phyloP scores from a whole-genome alignment of 1,140 invertebrate species.

The Venturia canescens region DNA sequence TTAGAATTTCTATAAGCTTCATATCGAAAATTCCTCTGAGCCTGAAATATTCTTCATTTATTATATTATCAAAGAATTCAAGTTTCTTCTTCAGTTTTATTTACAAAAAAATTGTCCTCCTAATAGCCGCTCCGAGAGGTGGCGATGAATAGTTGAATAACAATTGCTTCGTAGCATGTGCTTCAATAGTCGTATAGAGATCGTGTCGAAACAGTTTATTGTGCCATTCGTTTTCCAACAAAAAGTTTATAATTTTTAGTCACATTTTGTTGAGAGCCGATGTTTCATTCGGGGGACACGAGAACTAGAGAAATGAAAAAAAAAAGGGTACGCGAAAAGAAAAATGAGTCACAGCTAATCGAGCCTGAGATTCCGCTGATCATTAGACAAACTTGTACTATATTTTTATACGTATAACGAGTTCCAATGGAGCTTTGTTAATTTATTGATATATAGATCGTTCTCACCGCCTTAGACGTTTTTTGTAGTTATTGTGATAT shows the following conservation, averaged over 20 bases:
- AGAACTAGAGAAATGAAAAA: background rate
- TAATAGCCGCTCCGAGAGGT: too few relatives aligned
- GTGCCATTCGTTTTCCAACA: constrained; percentile 15
- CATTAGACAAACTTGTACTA: constrained; percentile 28
- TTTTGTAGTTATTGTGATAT: constrained; percentile 25
- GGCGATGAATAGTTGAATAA: too few relatives aligned
- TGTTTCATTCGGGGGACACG: background rate
- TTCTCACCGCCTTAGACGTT: constrained; percentile 30
- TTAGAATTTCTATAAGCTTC: too few relatives aligned
- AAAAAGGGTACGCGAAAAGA: too few relatives aligned
- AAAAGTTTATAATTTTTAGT: background rate
- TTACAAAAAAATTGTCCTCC: too few relatives aligned
- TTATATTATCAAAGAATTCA: too few relatives aligned
- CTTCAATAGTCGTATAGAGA: constrained; percentile 7
- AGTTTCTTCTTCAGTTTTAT: too few relatives aligned
- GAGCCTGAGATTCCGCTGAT: constrained; percentile 13
- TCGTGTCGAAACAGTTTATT: background rate
- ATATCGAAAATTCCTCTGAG: too few relatives aligned
- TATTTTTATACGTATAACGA: constrained; percentile 40
- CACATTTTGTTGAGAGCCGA: background rate
- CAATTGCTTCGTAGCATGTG: constrained; percentile 13
- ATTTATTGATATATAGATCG: constrained; percentile 37
- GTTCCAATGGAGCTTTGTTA: constrained; percentile 22
- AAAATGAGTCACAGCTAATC: background rate
- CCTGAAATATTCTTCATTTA: too few relatives aligned